Evolutionary conservation across 2,113 vertebrate genomes (phyloP), one percentile per base, ranked within the genome.

Genomic region (Neopipo cinnamomea): DNA sequence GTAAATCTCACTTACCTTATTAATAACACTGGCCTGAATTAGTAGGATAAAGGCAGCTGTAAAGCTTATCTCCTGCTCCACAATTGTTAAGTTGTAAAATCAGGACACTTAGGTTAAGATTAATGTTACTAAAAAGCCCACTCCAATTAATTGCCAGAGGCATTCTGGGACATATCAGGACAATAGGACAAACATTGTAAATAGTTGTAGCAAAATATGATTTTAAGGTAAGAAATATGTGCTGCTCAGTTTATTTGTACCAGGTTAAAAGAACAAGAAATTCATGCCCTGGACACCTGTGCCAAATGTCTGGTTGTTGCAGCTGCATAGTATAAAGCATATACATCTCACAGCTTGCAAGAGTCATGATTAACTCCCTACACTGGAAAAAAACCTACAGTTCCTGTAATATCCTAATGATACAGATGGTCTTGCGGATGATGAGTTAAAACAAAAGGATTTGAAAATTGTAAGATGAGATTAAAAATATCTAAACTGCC

Each of bases 11-110:
- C 0, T 0, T 21, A 74, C 33, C 56, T 94, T 83, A 78, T 94
- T 91, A 95, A 84, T 77, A 86, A 86, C 42, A 44, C 27, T 62
- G 61, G 52, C 28, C 88, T 83, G 86, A 97, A 95, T 92, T 87
- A 93, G 78, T n/a, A 61, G 71, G 62, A 91, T 91, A 52, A 89
- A 89, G 77, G 18, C 58, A 58, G 66, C 27, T 49, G 30, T 58
- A 56, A 86, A 89, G 74, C 71, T 95, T 92, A 83, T 95, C 56
- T 88, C 72, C 30, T 35, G 42, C 55, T 85, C 20, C 72, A 62
- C 72, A 88, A 85, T 85, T 78, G 73, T 77, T 93, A 91, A 90
- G 30, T 89, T 87, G 85, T 82, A 91, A 86, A 93, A 86, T 91
- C 75, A 86, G 73, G 71, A 56, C 79, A 86, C 58, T 95, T 81